Conservation (phyloP, 1,140 invertebrate genomes). For the Belonocnema kinseyi region DNA sequence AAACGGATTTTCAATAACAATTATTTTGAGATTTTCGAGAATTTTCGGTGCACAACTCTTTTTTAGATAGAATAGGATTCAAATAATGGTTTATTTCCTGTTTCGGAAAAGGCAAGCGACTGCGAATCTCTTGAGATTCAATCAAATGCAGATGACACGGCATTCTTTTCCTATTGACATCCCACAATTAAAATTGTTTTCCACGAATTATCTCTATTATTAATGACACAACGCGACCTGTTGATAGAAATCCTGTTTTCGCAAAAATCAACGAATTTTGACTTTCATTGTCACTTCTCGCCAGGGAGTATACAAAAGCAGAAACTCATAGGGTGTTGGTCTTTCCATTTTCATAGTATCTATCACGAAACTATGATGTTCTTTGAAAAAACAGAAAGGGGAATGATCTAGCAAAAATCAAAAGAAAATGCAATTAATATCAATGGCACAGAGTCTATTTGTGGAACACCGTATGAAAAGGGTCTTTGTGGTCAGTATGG, state of each 20-base stretch:
- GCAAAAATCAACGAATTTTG: slow-evolving; percentile 46
- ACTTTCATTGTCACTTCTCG: slow-evolving; percentile 28
- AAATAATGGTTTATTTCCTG: too few relatives aligned
- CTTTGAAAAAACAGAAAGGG: background rate
- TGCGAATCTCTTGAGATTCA: background rate
- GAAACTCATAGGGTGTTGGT: background rate
- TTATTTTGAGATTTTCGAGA: too few relatives aligned
- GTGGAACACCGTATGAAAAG: too few relatives aligned
- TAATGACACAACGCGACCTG: slow-evolving; percentile 52
- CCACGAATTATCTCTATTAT: slow-evolving; percentile 52
- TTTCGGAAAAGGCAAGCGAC: background rate
- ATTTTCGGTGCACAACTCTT: too few relatives aligned
- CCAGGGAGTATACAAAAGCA: background rate
- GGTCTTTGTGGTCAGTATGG: too few relatives aligned
- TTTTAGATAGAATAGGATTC: too few relatives aligned
- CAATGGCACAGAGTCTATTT: too few relatives aligned
- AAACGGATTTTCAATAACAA: too few relatives aligned
- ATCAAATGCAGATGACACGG: background rate
- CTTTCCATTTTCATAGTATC: background rate
- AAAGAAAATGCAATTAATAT: background rate
- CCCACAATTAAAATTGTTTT: slow-evolving; percentile 38
- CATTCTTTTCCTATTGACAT: background rate
- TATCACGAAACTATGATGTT: background rate
- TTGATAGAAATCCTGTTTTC: slow-evolving; percentile 42
- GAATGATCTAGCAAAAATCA: background rate